These are phyloP conservation scores for Listronotus bonariensis DNA, from an alignment of 1,140 invertebrate genomes.

Conservation along the genomic window DNA sequence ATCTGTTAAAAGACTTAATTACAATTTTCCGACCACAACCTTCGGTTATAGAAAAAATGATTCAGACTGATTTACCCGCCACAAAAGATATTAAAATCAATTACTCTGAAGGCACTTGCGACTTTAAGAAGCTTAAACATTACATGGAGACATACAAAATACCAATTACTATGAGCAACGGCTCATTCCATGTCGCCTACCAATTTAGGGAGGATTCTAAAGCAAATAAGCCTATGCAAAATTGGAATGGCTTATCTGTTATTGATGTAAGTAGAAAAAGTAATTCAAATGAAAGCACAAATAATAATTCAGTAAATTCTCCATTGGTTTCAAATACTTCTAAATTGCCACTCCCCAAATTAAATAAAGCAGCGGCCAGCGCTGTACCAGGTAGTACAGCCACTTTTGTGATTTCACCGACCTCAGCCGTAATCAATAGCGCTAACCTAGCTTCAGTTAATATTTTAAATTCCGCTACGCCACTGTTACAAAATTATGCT, in stretches of 20 bases:
- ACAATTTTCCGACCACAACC: not conserved
- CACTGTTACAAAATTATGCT: conserved; percentile 9
- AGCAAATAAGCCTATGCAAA: not conserved
- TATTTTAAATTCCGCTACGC: conserved; percentile 7
- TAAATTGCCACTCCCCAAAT: not conserved
- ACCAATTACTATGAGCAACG: conserved; percentile 34
- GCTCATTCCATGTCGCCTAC: conserved; percentile 23
- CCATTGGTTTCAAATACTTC: not conserved
- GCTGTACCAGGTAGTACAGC: not conserved
- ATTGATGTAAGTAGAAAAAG: not conserved
- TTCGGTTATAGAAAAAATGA: not conserved
- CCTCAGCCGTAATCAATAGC: not conserved
- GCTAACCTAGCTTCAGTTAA: not conserved
- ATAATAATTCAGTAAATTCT: not conserved
- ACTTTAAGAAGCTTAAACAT: conserved; percentile 35
- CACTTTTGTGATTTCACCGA: not conserved
- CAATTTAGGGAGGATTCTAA: conserved; percentile 7
- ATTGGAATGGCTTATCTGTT: conserved; percentile 21
- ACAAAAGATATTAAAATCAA: conserved; percentile 23
- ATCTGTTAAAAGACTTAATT: conserved; percentile 20
- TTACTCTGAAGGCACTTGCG: conserved; percentile 6
- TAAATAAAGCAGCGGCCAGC: not conserved
- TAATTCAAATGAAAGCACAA: not conserved
- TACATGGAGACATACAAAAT: conserved; percentile 33
- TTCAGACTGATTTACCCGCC: conserved; percentile 20